Base-by-base conservation (phyloP, 2,797 vertebrate species). In the Sebastes kiyomatsui region DNA sequence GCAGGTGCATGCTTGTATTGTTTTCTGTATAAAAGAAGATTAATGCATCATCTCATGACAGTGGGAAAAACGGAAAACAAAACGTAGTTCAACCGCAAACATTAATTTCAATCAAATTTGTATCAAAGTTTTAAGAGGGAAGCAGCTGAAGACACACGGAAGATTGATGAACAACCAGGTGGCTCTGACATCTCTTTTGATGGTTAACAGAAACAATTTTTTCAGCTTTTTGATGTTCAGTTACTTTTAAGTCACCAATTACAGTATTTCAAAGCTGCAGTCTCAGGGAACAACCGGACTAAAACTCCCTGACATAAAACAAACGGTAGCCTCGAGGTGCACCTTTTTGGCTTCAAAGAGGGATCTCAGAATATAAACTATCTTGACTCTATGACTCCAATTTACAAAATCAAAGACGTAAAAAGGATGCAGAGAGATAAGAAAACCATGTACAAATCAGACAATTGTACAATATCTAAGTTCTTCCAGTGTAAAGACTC, bases 91-190 rank as follows among this genome's bases (percentile, higher is more conserved):
- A 66, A 82, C 46, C 54, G 56, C 67, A 85, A 75, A 88, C 77
- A 87, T 89, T 90, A 23, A 89, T 89, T 86, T 85, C 73, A 83
- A 87, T 86, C 33, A 66, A 60, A 30, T 75, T 82, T 49, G 71
- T 78, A 70, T 88, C 54, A 79, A 76, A 73, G 75, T 87, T 90
- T 84, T 78, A 83, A 87, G 81, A 84, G 7, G 72, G 52, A 86
- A 82, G 77, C 78, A 78, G 75, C 46, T 70, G 59, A 86, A 84
- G 87, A 89, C 54, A 80, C 77, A 72, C 30, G 42, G 68, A 77
- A 88, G 89, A 93, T 69, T 90, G 90, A 94, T 93, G 90, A 90
- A 77, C 80, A 77, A 75, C 83, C 93, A 93, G 92, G 93, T 92
- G 91, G 93, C 66, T 85, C 75, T 84, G 90, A 90, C 79, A 90